These are phyloP conservation scores for Atta texana DNA, from an alignment of 1,140 invertebrate species.

Conservation along the genomic window DNA sequence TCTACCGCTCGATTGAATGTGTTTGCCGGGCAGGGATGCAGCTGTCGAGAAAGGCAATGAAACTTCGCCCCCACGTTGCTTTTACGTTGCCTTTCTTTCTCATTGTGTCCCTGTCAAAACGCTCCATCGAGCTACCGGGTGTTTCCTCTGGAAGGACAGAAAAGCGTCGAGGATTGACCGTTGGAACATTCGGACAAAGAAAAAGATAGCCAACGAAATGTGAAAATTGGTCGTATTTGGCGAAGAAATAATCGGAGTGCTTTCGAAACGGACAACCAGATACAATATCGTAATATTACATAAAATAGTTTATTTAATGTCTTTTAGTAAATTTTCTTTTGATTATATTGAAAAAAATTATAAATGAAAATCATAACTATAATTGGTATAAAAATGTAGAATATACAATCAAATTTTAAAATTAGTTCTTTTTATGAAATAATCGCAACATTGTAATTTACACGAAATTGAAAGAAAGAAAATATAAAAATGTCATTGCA, in stretches of 20 bases:
- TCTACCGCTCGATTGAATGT: conserved; percentile 68
- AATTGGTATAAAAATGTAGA: not conserved
- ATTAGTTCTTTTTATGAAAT: not conserved
- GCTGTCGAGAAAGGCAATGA: conserved; percentile 73
- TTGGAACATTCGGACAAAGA: not conserved
- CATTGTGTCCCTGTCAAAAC: conserved; percentile 72
- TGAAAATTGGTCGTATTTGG: conserved; percentile 8
- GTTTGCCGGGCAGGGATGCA: conserved; percentile 58
- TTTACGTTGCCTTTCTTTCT: conserved; percentile 74
- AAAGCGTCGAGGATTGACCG: conserved; percentile 42
- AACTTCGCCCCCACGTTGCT: conserved; percentile 65
- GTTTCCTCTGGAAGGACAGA: conserved; percentile 30
- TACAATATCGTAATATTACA: conserved; percentile 1
- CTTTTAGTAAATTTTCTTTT: not conserved
- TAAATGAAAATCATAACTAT: not conserved
- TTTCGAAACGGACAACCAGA: not conserved
- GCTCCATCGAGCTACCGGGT: conserved; percentile 49
- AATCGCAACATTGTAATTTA: not conserved
- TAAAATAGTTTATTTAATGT: not conserved
- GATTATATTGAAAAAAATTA: not conserved
- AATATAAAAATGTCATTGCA: not conserved
- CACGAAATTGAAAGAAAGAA: not conserved
- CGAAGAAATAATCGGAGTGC: not conserved
- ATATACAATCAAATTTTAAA: not conserved
- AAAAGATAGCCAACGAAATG: conserved; percentile 16